phyloP scores from a whole-genome alignment of 2,888 invertebrate genomes.

The Machimus rusticus region DNA sequence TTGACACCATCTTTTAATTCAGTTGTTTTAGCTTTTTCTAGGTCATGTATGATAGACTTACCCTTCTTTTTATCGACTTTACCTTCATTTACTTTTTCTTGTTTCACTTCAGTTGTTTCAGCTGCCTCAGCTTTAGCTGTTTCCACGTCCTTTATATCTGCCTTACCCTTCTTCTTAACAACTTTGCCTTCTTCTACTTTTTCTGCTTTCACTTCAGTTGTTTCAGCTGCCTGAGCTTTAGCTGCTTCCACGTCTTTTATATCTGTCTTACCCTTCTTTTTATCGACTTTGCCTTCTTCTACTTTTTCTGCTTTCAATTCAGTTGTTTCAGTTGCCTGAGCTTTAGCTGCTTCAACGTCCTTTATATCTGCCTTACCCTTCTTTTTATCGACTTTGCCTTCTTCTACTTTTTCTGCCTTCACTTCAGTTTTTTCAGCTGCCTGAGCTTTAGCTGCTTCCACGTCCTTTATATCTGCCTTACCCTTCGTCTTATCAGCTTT shows the following conservation, averaged over 20 bases:
- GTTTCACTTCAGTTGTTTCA: slow-evolving; percentile 30
- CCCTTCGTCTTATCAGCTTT: slow-evolving; percentile 49
- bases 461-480: neutral
- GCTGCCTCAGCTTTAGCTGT: neutral
- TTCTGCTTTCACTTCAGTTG: neutral
- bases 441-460: neutral
- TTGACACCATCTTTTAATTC: neutral
- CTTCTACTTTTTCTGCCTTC: neutral
- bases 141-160: slow-evolving; percentile 25
- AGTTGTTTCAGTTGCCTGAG: slow-evolving; percentile 43
- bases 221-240: neutral
- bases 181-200: neutral
- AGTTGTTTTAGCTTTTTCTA: neutral
- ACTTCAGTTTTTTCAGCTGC: neutral
- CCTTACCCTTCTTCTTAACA: slow-evolving; percentile 14
- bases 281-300: neutral
- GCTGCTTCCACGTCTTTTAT: neutral
- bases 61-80: no score
- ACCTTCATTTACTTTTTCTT: no score
- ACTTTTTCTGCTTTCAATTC: neutral
- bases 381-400: neutral
- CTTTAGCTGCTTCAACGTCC: slow-evolving; percentile 45
- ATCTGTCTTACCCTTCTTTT: neutral
- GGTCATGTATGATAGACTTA: no score
- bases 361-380: slow-evolving; percentile 47